Evolutionary conservation across 2,797 vertebrate genomes (phyloP).

Genomic region (Threskiornis aethiopicus): DNA sequence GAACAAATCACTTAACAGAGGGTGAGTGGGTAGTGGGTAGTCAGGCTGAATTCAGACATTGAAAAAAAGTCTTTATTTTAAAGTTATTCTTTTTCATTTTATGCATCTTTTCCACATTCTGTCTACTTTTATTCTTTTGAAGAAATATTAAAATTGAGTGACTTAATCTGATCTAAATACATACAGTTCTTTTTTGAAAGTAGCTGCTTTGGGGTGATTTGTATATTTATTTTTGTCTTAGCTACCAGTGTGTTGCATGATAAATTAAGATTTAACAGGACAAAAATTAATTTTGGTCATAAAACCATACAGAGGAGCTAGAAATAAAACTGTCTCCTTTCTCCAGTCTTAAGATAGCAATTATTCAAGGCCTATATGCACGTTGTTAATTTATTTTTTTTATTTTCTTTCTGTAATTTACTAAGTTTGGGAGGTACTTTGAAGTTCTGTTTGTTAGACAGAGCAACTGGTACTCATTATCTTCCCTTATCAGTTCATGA

Average conservation of each 20-base stretch:
- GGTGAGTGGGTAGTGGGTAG: conserved; percentile 56
- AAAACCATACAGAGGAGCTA: not conserved
- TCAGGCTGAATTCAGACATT: conserved; percentile 39
- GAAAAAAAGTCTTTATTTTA: not conserved
- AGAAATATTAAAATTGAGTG: not conserved
- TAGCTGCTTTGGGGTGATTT: not conserved
- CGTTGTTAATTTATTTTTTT: not conserved
- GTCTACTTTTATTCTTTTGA: not conserved
- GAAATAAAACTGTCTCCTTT: not conserved
- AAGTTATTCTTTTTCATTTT: conserved; percentile 6
- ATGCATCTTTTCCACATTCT: not conserved
- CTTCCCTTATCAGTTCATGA: not conserved
- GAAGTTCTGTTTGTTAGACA: not conserved
- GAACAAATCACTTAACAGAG: conserved; percentile 45
- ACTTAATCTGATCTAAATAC: not conserved
- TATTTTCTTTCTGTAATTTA: not conserved
- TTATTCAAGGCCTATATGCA: not conserved
- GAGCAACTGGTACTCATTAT: not conserved
- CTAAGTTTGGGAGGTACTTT: not conserved
- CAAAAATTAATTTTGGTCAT: not conserved
- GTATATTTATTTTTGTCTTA: not conserved
- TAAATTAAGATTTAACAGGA: not conserved
- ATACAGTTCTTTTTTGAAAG: not conserved
- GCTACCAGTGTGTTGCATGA: not conserved
- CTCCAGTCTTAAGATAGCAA: not conserved